Conservation (phyloP, 2,888 invertebrate genomes). For the Trilocha varians region DNA sequence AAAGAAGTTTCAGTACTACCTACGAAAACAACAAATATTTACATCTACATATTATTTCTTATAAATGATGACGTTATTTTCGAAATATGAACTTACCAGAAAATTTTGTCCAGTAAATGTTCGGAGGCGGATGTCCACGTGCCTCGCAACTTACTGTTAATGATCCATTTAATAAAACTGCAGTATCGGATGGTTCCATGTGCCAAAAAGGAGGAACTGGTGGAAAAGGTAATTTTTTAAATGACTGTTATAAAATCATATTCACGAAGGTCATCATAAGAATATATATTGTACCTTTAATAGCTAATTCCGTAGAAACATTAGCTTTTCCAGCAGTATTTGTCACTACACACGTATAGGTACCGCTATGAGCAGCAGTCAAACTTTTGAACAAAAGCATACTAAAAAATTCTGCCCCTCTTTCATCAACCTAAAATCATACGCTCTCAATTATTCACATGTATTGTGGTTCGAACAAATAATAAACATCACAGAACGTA, state of each 20-base stretch:
- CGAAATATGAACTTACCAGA: constrained; percentile 63
- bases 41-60: neutral
- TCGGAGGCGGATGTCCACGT: constrained; percentile 83
- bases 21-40: constrained; percentile 19
- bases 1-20: constrained; percentile 58
- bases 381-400: constrained; percentile 81
- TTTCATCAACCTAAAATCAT: constrained; percentile 72
- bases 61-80: neutral
- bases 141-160: constrained; percentile 84
- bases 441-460: neutral
- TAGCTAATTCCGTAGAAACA: constrained; percentile 79
- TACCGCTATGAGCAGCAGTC: constrained; percentile 78
- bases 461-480: no score
- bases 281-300: constrained; percentile 72
- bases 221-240: constrained; percentile 37
- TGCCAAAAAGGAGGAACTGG: constrained; percentile 86
- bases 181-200: constrained; percentile 81
- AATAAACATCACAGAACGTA: constrained; percentile 31
- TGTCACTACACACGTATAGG: constrained; percentile 81
- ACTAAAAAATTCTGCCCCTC: constrained; percentile 81
- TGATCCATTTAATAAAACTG: constrained; percentile 81
- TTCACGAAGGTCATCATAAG: neutral
- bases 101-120: constrained; percentile 82
- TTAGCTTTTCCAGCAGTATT: constrained; percentile 83
- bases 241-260: neutral